These are phyloP conservation scores for Tridacna gigas DNA, from an alignment of 2,888 invertebrate species.

Conservation along the genomic window DNA sequence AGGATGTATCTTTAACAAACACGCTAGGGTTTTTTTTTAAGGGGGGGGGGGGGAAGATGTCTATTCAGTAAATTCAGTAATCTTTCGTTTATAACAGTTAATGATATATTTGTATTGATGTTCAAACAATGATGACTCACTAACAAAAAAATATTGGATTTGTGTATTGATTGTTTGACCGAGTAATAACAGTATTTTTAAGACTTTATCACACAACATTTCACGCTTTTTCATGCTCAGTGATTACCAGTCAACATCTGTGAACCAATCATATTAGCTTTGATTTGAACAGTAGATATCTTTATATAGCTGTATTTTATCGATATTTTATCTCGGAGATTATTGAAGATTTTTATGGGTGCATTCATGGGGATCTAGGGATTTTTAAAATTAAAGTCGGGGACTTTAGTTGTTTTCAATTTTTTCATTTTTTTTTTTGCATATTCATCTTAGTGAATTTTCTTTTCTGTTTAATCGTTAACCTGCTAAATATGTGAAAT, in stretches of 20 bases:
- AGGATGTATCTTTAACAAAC: no score
- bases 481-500: no score
- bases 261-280: neutral
- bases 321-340: neutral
- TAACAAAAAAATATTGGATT: neutral
- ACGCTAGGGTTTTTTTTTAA: no score
- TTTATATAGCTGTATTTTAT: constrained; percentile 9
- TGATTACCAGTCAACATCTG: neutral
- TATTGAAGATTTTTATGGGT: constrained; percentile 13
- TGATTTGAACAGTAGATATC: constrained; percentile 1
- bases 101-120: constrained; percentile 11
- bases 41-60: no score
- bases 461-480: no score
- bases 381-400: neutral
- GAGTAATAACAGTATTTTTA: constrained; percentile 33
- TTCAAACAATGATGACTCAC: neutral
- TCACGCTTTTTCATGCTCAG: constrained; percentile 42
- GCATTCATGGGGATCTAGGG: neutral
- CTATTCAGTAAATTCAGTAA: neutral
- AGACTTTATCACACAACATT: constrained; percentile 33
- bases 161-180: constrained; percentile 17
- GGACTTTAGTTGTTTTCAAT: neutral
- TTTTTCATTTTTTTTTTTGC: no score
- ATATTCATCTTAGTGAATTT: no score
- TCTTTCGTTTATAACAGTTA: constrained; percentile 21